Conservation (phyloP, 2,797 vertebrate species). For the Alosa sapidissima region DNA sequence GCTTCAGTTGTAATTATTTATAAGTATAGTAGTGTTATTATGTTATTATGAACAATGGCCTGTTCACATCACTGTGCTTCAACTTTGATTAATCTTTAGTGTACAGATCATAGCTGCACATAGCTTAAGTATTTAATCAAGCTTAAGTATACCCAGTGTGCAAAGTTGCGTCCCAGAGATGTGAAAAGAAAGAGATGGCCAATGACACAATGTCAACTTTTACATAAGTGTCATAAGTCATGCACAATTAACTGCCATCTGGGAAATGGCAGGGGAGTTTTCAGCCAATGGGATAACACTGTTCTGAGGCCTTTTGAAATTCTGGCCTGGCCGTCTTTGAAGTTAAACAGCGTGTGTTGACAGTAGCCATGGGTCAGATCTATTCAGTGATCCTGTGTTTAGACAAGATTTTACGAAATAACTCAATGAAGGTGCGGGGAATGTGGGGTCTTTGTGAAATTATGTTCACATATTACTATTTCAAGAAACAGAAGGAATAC, state of each 20-base stretch:
- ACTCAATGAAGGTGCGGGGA: constrained; percentile 25
- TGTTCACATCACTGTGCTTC: no score
- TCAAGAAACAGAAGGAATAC: background rate
- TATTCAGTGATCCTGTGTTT: constrained; percentile 28
- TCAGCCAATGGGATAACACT: no score
- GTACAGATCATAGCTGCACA: no score
- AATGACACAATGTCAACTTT: background rate
- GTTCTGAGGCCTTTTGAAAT: background rate
- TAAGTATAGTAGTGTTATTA: no score
- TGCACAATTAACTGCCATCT: background rate
- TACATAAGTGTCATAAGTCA: background rate
- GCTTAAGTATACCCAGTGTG: background rate
- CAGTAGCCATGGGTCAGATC: constrained; percentile 42
- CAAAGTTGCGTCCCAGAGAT: background rate
- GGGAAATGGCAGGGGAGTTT: background rate
- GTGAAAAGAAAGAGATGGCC: background rate
- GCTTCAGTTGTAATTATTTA: background rate
- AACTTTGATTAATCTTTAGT: no score
- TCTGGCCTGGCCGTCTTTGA: constrained; percentile 25
- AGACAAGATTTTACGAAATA: constrained; percentile 18
- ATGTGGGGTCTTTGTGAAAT: background rate
- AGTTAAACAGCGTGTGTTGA: constrained; percentile 48
- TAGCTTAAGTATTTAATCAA: background rate
- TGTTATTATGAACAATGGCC: no score
- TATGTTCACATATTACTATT: background rate